phyloP scores from a whole-genome alignment of 2,888 invertebrate species.

The Morpho achilles region DNA sequence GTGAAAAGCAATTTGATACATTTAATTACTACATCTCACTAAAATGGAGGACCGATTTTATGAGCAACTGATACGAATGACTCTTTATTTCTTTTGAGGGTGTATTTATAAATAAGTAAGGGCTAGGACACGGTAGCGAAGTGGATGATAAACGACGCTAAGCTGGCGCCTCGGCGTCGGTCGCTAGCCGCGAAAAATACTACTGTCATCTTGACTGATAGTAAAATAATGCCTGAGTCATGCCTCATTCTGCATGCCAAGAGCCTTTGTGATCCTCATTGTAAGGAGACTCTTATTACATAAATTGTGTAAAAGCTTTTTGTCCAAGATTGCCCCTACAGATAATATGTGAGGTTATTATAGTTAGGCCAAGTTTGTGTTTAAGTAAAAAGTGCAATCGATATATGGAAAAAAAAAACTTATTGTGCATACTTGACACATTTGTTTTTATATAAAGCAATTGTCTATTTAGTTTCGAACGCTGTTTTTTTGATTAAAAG shows the following conservation, averaged over 20 bases:
- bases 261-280: constrained; percentile 62
- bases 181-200: constrained; percentile 73
- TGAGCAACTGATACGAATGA: constrained; percentile 39
- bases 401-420: no score
- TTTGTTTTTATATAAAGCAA: no score
- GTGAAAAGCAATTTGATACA: background rate
- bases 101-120: constrained; percentile 60
- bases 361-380: constrained; percentile 11
- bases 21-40: constrained; percentile 14
- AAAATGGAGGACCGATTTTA: constrained; percentile 24
- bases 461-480: no score
- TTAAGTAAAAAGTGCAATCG: background rate
- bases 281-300: constrained; percentile 58
- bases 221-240: constrained; percentile 71
- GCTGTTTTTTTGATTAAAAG: no score
- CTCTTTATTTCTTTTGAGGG: constrained; percentile 41
- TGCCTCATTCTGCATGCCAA: constrained; percentile 66
- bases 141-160: constrained; percentile 69
- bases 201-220: constrained; percentile 77
- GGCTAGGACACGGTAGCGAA: constrained; percentile 53
- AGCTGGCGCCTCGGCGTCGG: constrained; percentile 68
- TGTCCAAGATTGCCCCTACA: constrained; percentile 34
- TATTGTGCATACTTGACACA: no score
- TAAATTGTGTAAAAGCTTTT: constrained; percentile 50
- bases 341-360: constrained; percentile 19